Evolutionary conservation across 2,797 vertebrate species (phyloP).

Genomic region (Agapornis canus): DNA sequence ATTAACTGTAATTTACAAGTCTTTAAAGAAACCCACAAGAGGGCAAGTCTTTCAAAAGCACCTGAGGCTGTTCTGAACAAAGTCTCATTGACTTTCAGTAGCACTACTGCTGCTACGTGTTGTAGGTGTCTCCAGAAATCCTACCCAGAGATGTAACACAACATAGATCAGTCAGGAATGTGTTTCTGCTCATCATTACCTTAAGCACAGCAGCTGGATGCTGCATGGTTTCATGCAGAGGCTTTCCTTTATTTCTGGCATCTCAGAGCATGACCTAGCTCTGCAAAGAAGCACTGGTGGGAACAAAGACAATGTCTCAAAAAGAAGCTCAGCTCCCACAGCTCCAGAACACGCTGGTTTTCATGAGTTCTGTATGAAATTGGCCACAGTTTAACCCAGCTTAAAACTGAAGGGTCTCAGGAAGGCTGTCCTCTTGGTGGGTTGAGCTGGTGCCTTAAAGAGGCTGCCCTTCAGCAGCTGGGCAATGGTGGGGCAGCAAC

Average conservation of each 20-base stretch:
- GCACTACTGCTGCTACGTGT: fast-evolving
- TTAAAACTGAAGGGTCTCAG: background rate
- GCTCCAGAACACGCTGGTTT: background rate
- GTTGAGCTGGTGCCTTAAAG: background rate
- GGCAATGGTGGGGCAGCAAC: background rate
- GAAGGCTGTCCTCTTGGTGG: background rate
- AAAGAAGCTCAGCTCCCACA: background rate
- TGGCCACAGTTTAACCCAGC: background rate
- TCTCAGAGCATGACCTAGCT: background rate
- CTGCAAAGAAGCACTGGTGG: background rate
- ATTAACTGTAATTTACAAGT: slow-evolving; percentile 37
- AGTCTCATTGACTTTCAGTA: background rate
- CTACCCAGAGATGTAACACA: fast-evolving
- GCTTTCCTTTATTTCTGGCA: background rate
- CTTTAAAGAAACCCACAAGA: background rate
- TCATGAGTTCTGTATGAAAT: background rate
- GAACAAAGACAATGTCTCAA: background rate
- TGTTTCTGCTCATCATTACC: background rate
- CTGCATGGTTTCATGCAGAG: background rate
- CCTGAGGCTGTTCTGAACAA: slow-evolving; percentile 8
- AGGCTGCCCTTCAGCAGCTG: background rate
- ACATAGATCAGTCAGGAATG: background rate
- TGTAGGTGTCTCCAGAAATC: background rate
- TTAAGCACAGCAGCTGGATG: background rate
- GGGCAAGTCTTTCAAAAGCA: background rate